Evolutionary conservation across 1,140 invertebrate species (phyloP).

Genomic region (Brachionus manjavacas): DNA sequence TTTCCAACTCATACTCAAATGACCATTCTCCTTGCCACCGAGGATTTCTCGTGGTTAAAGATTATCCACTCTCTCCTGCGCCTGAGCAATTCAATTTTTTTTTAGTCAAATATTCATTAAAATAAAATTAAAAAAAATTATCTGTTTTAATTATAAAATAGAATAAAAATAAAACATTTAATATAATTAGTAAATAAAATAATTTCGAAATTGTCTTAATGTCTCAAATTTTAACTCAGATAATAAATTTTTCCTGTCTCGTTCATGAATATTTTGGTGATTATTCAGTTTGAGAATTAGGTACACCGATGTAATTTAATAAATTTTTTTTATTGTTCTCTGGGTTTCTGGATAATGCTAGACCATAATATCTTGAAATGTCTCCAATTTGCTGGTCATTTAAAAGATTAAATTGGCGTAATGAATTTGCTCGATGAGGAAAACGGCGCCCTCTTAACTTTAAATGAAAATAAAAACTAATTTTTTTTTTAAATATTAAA

Average conservation of each 20-base stretch:
- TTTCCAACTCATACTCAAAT: no score
- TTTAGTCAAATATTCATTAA: no score
- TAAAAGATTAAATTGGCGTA: neutral
- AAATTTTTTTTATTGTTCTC: neutral
- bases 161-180: no score
- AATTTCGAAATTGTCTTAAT: neutral
- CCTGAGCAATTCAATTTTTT: no score
- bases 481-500: neutral
- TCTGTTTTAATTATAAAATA: no score
- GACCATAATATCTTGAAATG: neutral
- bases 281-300: neutral
- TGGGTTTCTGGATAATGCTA: neutral
- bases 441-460: neutral
- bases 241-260: neutral
- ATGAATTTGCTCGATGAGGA: neutral
- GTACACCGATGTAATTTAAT: neutral
- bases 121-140: no score
- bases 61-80: no score
- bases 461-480: neutral
- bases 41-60: no score
- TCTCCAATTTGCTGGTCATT: neutral
- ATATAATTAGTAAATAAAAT: neutral
- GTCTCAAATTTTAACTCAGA: neutral
- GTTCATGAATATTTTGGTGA: neutral
- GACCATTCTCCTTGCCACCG: no score